Evolutionary conservation across 1,140 invertebrate genomes (phyloP).

Genomic region (Zaprionus ghesquierei): DNA sequence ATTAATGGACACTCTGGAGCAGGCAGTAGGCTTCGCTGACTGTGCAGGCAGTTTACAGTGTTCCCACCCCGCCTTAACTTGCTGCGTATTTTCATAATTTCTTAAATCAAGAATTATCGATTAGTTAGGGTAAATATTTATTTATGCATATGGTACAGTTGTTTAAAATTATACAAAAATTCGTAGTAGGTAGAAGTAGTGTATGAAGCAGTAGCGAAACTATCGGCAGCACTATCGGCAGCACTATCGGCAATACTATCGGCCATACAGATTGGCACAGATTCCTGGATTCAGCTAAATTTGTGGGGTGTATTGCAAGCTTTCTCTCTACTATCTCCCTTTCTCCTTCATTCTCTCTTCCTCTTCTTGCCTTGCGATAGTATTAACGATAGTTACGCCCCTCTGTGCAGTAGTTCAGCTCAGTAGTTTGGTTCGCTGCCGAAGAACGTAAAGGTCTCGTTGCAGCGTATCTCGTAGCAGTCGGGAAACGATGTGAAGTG

Average conservation of each 20-base stretch:
- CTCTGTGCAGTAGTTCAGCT: not conserved
- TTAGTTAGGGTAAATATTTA: slow-evolving; percentile 42
- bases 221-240: not conserved
- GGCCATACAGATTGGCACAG: not conserved
- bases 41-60: not conserved
- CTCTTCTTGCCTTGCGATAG: too few relatives aligned
- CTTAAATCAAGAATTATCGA: slow-evolving; percentile 18
- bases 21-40: slow-evolving; percentile 8
- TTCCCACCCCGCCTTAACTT: not conserved
- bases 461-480: slow-evolving; percentile 78
- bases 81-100: slow-evolving; percentile 19
- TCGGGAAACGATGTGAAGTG: slow-evolving; percentile 76
- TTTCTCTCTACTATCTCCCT: too few relatives aligned
- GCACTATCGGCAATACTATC: not conserved
- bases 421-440: slow-evolving; percentile 56
- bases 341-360: not conserved
- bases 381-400: slow-evolving; percentile 4
- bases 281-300: too few relatives aligned
- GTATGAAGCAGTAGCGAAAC: not conserved
- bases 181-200: not conserved
- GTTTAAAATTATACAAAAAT: slow-evolving; percentile 32
- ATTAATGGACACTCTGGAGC: slow-evolving; percentile 45
- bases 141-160: slow-evolving; percentile 44
- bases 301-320: too few relatives aligned
- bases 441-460: slow-evolving; percentile 79